phyloP scores from a whole-genome alignment of 2,888 invertebrate species.

The Vanessa cardui region DNA sequence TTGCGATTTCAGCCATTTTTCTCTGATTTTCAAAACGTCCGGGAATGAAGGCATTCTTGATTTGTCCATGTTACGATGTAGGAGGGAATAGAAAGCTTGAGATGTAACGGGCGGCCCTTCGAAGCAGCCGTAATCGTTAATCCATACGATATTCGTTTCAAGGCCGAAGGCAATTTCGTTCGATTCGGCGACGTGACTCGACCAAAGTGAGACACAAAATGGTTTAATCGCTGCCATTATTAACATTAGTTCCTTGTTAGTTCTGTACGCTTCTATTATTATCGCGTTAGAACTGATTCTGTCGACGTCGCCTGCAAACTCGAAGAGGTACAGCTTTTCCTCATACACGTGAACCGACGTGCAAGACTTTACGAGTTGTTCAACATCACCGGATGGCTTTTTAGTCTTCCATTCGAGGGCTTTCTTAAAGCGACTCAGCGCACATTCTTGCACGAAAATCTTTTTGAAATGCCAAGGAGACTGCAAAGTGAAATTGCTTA shows the following conservation, averaged over 20 bases:
- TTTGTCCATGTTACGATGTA: background rate
- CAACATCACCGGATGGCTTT: slow-evolving; percentile 24
- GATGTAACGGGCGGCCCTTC: slow-evolving; percentile 47
- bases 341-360: slow-evolving; percentile 38
- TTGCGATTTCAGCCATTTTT: background rate
- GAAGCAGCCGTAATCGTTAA: slow-evolving; percentile 56
- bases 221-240: slow-evolving; percentile 44
- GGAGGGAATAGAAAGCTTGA: slow-evolving; percentile 33
- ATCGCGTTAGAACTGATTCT: slow-evolving; percentile 35
- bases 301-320: slow-evolving; percentile 37
- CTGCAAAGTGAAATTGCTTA: slow-evolving; percentile 43
- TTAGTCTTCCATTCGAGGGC: slow-evolving; percentile 49
- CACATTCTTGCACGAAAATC: slow-evolving; percentile 60
- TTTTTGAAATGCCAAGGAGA: slow-evolving; percentile 54
- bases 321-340: slow-evolving; percentile 35
- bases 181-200: slow-evolving; percentile 51
- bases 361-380: slow-evolving; percentile 17
- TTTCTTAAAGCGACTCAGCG: slow-evolving; percentile 51
- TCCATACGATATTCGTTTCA: slow-evolving; percentile 51
- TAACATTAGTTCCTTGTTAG: slow-evolving; percentile 56
- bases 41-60: background rate
- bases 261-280: slow-evolving; percentile 58
- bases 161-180: slow-evolving; percentile 54
- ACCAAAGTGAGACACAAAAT: slow-evolving; percentile 58
- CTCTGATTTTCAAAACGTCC: background rate